Evolutionary conservation across 2,888 invertebrate genomes (phyloP), one percentile per base, ranked within the genome.

Genomic region (Arge pagana): DNA sequence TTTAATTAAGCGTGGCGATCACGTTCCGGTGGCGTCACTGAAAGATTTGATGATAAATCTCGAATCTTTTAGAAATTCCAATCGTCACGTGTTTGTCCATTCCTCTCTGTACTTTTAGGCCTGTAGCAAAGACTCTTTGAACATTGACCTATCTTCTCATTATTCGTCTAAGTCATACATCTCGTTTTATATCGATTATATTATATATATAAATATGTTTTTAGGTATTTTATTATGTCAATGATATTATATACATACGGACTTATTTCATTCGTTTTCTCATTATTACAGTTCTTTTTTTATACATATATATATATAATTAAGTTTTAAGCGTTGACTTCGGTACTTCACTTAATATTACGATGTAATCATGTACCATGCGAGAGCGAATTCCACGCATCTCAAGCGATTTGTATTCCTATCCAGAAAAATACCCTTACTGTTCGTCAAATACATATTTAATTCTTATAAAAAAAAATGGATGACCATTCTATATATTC

Each of bases 131-230:
- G 19, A n/a, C 13, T 18, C 16, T 11, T 11, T 30, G 19, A 42
- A 24, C 16, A 19, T 21, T 16, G 13, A 19, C 42, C 30, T 43
- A 28, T 51, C 33, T 43, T 43, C 35, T 40, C 36, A 33, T 51
- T 36, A 43, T 26, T 51, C 24, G 43, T 41, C 50, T 51, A 51
- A 33, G 40, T 51, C 50, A 43, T 35, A 24, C 35, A 23, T 23
- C 35, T 51, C 35, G 40, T 43, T 51, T 51, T 51, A 11, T 28
- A 43, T 51, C 43, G 28, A 40, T 51, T 51, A 43, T 50, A 26
- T 43, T 21, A 41, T 50, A 33, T 42, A 43, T 43, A n/a, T n/a
- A n/a, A n/a, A n/a, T n/a, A n/a, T n/a, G n/a, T 43, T 43, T 35
- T 35, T 40, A 42, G 26, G 24, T 51, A 43, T 28, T 51, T 36